Conservation (phyloP, 2,797 vertebrate genomes). For the Sebastes steindachneri region DNA sequence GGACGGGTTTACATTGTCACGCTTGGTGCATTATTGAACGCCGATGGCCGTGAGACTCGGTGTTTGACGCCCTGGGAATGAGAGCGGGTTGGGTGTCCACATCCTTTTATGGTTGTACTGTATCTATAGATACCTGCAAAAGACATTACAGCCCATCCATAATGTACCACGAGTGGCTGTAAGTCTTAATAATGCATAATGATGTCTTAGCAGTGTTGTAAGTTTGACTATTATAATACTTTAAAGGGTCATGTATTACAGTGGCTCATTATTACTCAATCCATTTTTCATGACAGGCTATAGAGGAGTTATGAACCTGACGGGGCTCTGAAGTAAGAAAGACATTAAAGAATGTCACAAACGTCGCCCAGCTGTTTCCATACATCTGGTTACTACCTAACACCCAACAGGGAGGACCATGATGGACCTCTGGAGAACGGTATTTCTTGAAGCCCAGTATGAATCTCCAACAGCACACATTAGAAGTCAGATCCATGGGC, state of each 20-base stretch:
- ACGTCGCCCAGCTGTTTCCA: not conserved
- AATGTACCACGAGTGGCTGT: not conserved
- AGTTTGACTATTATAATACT: not conserved
- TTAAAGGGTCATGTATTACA: not conserved
- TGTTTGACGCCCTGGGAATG: too few species aligned
- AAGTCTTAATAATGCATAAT: slow-evolving; percentile 19
- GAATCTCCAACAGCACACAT: not conserved
- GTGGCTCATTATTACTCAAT: not conserved
- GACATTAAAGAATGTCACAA: too few species aligned
- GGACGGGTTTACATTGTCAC: too few species aligned
- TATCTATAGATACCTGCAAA: not conserved
- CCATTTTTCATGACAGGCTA: slow-evolving; percentile 2
- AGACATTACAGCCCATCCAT: not conserved
- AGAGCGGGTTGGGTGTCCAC: not conserved
- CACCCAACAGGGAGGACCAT: not conserved
- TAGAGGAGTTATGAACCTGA: not conserved
- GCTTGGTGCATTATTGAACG: too few species aligned
- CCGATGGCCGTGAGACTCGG: too few species aligned
- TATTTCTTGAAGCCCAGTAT: not conserved
- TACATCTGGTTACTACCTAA: too few species aligned
- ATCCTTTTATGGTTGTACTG: not conserved
- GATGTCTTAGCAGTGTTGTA: not conserved
- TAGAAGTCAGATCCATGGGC: not conserved
- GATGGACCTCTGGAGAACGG: not conserved
- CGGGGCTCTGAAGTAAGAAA: too few species aligned